Base-by-base conservation (phyloP, 2,113 vertebrate species). In the Pedionomus torquatus region DNA sequence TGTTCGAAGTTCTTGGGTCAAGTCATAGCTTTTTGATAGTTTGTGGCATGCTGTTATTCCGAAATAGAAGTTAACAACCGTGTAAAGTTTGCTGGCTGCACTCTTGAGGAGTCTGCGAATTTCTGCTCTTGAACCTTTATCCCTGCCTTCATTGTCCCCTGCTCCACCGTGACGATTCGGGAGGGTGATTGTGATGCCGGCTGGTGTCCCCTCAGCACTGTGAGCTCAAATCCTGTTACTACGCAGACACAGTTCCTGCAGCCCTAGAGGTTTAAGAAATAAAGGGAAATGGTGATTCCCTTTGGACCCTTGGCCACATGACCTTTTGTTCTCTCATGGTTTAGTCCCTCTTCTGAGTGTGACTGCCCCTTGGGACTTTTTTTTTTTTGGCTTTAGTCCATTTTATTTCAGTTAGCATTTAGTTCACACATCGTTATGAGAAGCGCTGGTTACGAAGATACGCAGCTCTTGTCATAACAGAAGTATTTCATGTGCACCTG, bases 351-450 rank as follows among this genome's bases (percentile, higher is more conserved):
- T 97, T 97, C 89, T 97, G 93, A 94, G 49, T 5, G 2, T 87
- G 81, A 52, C 74, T 82, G 84, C 97, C 94, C 37, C 61, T 84
- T 89, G 96, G 93, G 97, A 96, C 60, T 61, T 90, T 43, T 92
- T 54, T 92, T 54, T 41, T 54, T 95, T 94, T 97, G 98, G 97
- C 97, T 95, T 65, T 84, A 88, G 87, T 92, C 96, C 97, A 90
- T 92, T 95, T 96, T 95, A 48, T 96, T 96, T 94, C 86, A 97
- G 97, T 98, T 97, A 98, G 93, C 95, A 95, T 98, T 98, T 95
- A 95, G 92, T 95, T 98, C 98, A 96, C 97, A 98, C 97, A 82
- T 98, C 93, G 9, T 98, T 98, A 97, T 68, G 82, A 96, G 93
- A 97, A 98, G 93, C 76, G 39, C 92, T 80, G 46, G 77, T 97